These are phyloP conservation scores for Meleagris gallopavo DNA, from an alignment of 2,113 vertebrate genomes.

Conservation along the genomic window DNA sequence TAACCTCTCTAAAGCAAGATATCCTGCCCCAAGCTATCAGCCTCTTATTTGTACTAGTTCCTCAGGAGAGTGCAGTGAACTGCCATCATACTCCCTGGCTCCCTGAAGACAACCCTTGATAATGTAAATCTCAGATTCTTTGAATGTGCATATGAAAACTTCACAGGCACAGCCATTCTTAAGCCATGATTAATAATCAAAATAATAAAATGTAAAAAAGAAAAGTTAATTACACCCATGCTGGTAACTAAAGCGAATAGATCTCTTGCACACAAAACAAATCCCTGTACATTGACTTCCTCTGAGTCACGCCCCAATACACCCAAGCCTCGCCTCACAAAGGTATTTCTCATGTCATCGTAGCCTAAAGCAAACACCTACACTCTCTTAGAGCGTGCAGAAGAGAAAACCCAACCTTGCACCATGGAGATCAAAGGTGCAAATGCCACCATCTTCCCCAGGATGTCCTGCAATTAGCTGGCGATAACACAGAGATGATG, in stretches of 20 bases:
- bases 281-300: slow-evolving; percentile 77
- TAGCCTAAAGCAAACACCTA: slow-evolving; percentile 79
- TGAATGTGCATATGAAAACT: slow-evolving; percentile 62
- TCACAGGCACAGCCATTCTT: slow-evolving; percentile 68
- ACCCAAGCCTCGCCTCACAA: slow-evolving; percentile 78
- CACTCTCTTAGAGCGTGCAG: slow-evolving; percentile 15
- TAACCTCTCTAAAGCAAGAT: neutral
- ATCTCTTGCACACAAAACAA: slow-evolving; percentile 74
- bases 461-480: slow-evolving; percentile 61
- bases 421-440: slow-evolving; percentile 35
- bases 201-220: slow-evolving; percentile 72
- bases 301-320: slow-evolving; percentile 78
- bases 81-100: neutral
- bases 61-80: neutral
- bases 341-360: slow-evolving; percentile 81
- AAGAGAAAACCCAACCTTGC: slow-evolving; percentile 24
- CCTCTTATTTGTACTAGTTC: neutral
- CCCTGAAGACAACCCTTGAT: neutral
- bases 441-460: slow-evolving; percentile 38
- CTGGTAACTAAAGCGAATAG: slow-evolving; percentile 79
- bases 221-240: slow-evolving; percentile 67
- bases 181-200: slow-evolving; percentile 75
- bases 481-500: neutral
- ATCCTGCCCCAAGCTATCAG: neutral
- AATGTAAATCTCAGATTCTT: slow-evolving; percentile 31